Evolutionary conservation across 2,888 invertebrate genomes (phyloP), one percentile per base, ranked within the genome.

Genomic region (Allacma fusca): DNA sequence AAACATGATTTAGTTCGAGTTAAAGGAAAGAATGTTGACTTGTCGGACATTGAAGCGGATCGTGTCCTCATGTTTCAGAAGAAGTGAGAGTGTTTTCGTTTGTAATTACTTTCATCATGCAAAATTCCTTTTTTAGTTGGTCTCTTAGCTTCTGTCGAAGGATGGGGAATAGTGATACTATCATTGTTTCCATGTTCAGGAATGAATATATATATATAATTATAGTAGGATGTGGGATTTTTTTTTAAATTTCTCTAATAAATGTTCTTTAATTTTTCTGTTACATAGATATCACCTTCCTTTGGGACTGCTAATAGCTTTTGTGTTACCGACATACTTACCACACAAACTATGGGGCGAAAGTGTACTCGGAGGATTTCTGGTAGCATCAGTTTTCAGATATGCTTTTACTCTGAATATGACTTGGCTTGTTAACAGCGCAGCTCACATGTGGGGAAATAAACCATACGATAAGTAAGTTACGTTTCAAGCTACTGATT

Each of bases 1-100:
- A 97, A 98, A 87, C 97, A 97, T 86, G 95, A 95, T 0, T 93
- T 95, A 81, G 94, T 98, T 57, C 93, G 91, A 86, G 89, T 88
- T 80, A 96, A 96, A 87, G 97, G 97, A 85, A 92, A 94, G 84
- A 90, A 91, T 67, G 90, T 97, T 29, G 96, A 97, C 86, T 85
- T 96, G 81, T 92, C 91, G 71, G 97, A 98, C 87, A 88, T 98
- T 79, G 90, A 90, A 79, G 88, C 89, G 16, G 97, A 97, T 87
- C 93, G 92, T 12, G 90, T 97, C 62, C 89, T 96, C n/a, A 88
- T 88, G 83, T 95, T 95, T 89, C 97, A 98, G 87, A 92, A 93
- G 87, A 94, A 92, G 93, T 95, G 88, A 87, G 86, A 75, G 23
- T 57, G 23, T 57, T 57, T 78, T 7, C 57, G 16, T 50, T 50